A percentile compares a stretch with the other conserved stretches of the same genome.
These are phyloP conservation scores for Stichodactyla helianthus DNA, from an alignment of 64 coral and sea anemone genomes.

Conservation along the genomic window DNA sequence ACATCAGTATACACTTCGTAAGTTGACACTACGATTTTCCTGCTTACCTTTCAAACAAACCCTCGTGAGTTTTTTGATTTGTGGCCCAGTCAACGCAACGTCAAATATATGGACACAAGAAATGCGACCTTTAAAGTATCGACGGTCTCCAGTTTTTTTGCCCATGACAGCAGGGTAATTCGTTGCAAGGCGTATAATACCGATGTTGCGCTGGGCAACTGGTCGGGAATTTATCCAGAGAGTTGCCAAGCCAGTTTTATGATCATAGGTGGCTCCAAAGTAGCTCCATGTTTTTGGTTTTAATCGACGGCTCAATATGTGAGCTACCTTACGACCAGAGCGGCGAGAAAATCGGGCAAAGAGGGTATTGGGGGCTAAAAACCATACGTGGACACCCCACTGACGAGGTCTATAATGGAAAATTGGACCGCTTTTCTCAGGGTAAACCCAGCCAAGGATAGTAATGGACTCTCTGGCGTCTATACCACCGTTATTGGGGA, in stretches of 20 bases:
- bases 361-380: conserved; percentile 24
- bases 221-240: conserved; percentile 52
- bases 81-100: conserved; percentile 39
- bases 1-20: not conserved
- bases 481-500: conserved; percentile 75
- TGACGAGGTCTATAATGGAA: conserved; percentile 48
- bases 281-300: conserved; percentile 53
- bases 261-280: conserved; percentile 66
- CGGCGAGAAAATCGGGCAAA: conserved; percentile 29
- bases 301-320: conserved; percentile 12
- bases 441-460: conserved; percentile 65
- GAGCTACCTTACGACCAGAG: conserved; percentile 11
- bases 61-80: conserved; percentile 59
- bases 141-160: conserved; percentile 23
- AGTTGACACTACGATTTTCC: not conserved
- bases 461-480: conserved; percentile 59
- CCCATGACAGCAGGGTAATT: conserved; percentile 48
- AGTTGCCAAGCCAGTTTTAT: conserved; percentile 44
- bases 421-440: conserved; percentile 53
- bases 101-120: conserved; percentile 79
- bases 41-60: conserved; percentile 66
- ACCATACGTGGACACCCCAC: conserved; percentile 9
- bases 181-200: conserved; percentile 60
- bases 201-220: conserved; percentile 39
- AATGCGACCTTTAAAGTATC: conserved; percentile 53